Evolutionary conservation across 2,797 vertebrate genomes (phyloP).

Genomic region (Brotula barbata): DNA sequence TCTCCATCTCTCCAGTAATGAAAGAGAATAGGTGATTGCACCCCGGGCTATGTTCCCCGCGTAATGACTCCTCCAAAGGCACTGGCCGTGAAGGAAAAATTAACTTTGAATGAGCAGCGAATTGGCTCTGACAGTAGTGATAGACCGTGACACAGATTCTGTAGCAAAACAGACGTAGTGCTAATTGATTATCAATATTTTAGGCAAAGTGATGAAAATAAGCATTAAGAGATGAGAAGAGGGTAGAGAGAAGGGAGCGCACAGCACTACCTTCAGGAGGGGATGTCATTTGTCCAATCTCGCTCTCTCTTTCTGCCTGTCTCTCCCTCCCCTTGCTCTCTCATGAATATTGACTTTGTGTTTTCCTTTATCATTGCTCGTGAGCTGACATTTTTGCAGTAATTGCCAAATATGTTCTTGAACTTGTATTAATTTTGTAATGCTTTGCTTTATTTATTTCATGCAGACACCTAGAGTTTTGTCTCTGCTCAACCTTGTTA

Average conservation of each 20-base stretch:
- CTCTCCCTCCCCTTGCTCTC: slow-evolving; percentile 16
- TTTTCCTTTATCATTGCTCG: slow-evolving; percentile 38
- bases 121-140: slow-evolving; percentile 98
- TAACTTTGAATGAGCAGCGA: slow-evolving; percentile 94
- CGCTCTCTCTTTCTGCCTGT: slow-evolving; percentile 33
- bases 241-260: slow-evolving; percentile 49
- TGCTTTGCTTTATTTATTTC: slow-evolving; percentile 42
- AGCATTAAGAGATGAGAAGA: slow-evolving; percentile 92
- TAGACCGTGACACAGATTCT: slow-evolving; percentile 97
- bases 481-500: slow-evolving; percentile 26
- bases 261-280: slow-evolving; percentile 45
- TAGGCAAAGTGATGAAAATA: slow-evolving; percentile 99
- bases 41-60: slow-evolving; percentile 91
- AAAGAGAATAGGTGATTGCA: slow-evolving; percentile 99
- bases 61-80: slow-evolving; percentile 86
- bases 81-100: slow-evolving; percentile 85
- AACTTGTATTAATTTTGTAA: slow-evolving; percentile 49
- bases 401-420: slow-evolving; percentile 54
- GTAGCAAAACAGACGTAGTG: slow-evolving; percentile 97
- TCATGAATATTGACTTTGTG: slow-evolving; percentile 30
- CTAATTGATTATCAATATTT: slow-evolving; percentile 99
- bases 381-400: slow-evolving; percentile 35
- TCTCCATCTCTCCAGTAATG: slow-evolving; percentile 98
- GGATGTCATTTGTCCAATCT: slow-evolving; percentile 56
- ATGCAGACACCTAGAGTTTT: slow-evolving; percentile 13